Evolutionary conservation across 2,797 vertebrate genomes (phyloP).

Genomic region (Tapera naevia): DNA sequence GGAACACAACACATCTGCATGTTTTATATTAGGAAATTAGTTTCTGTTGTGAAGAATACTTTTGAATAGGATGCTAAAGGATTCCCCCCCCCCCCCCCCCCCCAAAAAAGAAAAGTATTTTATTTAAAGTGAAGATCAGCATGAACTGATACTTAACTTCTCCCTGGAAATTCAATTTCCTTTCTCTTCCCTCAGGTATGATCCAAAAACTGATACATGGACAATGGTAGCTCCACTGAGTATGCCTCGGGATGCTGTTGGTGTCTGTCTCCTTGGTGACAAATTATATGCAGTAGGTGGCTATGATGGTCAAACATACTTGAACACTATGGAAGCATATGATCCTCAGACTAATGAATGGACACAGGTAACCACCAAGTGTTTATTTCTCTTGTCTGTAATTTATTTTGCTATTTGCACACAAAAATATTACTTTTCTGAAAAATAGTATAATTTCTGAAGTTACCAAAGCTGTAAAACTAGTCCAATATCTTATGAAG

Average conservation of each 20-base stretch:
- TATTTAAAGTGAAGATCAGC: not conserved
- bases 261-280: slow-evolving; percentile 81
- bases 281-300: slow-evolving; percentile 81
- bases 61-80: not conserved
- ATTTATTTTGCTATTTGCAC: not conserved
- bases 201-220: slow-evolving; percentile 83
- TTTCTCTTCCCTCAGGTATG: slow-evolving; percentile 70
- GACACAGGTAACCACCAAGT: slow-evolving; percentile 74
- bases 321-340: slow-evolving; percentile 83
- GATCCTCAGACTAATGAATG: slow-evolving; percentile 83
- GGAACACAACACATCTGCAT: not conserved
- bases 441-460: not conserved
- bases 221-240: slow-evolving; percentile 82
- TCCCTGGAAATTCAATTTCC: not conserved
- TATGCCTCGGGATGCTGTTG: slow-evolving; percentile 82
- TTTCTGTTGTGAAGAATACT: not conserved
- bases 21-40: too few relatives aligned
- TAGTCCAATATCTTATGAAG: not conserved
- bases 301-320: slow-evolving; percentile 81
- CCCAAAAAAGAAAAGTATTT: rapidly evolving
- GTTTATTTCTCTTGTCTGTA: not conserved
- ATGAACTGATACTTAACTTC: not conserved
- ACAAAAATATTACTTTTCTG: not conserved
- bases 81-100: too few relatives aligned
- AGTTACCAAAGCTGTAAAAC: not conserved